Conservation (phyloP, 35 echinoderm and acorn worm genomes). For the Ophiothrix spiculata region DNA sequence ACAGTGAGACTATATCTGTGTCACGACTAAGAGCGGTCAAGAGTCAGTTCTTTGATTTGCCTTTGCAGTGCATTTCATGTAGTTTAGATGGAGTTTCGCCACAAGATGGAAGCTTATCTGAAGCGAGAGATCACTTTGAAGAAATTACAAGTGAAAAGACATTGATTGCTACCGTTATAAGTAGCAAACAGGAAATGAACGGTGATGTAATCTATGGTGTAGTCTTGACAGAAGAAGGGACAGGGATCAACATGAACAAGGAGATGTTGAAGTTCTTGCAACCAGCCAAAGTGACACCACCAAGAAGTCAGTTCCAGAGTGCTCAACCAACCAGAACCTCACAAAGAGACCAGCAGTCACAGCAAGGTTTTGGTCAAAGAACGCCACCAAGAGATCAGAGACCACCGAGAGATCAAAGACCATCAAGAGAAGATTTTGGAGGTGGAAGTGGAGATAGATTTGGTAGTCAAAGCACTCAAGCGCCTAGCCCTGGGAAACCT, state of each 20-base stretch:
- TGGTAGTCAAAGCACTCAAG: not conserved
- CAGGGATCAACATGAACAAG: slow-evolving; percentile 34
- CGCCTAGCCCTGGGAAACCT: not conserved
- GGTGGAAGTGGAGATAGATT: not conserved
- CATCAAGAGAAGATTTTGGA: too few species aligned
- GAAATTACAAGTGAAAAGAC: slow-evolving; percentile 38
- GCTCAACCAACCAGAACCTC: not conserved
- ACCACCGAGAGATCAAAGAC: not conserved
- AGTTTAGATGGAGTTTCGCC: slow-evolving; percentile 41
- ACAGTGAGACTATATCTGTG: slow-evolving; percentile 53
- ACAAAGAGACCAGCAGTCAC: not conserved
- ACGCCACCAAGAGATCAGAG: not conserved
- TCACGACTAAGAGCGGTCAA: slow-evolving; percentile 45
- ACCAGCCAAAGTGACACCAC: not conserved
- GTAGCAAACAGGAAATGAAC: not conserved
- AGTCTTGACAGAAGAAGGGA: slow-evolving; percentile 11
- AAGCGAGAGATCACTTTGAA: slow-evolving; percentile 25
- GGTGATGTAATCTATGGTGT: not conserved
- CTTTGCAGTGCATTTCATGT: slow-evolving; percentile 59
- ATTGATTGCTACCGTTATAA: not conserved
- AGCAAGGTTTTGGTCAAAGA: not conserved
- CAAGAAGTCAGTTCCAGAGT: not conserved
- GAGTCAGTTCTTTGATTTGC: slow-evolving; percentile 49
- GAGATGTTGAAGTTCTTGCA: slow-evolving; percentile 45
- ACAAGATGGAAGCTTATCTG: not conserved